Evolutionary conservation across 2,113 vertebrate genomes (phyloP).

Genomic region (Nyctibius bracteatus): DNA sequence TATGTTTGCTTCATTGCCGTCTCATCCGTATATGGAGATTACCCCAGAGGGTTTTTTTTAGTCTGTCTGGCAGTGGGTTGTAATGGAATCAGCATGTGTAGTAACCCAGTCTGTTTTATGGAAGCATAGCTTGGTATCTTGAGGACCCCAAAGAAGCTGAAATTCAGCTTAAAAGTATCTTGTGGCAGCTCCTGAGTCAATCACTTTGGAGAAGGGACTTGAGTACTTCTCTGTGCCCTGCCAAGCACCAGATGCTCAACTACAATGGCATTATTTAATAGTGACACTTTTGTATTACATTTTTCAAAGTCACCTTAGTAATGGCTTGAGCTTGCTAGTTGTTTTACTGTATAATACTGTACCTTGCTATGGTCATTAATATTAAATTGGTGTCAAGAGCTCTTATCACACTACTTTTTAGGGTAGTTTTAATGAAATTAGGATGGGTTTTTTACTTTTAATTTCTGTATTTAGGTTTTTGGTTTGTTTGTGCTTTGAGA

Average conservation of each 20-base stretch:
- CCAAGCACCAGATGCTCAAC: background rate
- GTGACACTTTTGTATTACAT: conserved; percentile 23
- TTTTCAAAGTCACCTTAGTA: conserved; percentile 8
- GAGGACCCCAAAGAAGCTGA: conserved; percentile 7
- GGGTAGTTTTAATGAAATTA: conserved; percentile 36
- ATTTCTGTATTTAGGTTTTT: conserved; percentile 43
- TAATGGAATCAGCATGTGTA: conserved; percentile 16
- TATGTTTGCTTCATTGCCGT: background rate
- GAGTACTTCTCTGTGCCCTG: background rate
- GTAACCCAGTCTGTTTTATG: conserved; percentile 6
- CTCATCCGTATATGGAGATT: conserved; percentile 6
- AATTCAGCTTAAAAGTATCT: background rate
- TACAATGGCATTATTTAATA: background rate
- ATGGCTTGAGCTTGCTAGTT: conserved; percentile 41
- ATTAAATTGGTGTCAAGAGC: conserved; percentile 14
- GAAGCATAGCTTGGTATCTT: background rate
- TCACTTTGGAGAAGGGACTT: background rate
- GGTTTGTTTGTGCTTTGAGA: conserved; percentile 66
- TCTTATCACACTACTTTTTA: conserved; percentile 24
- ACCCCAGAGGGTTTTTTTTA: conserved; percentile 25
- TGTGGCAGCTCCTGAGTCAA: background rate
- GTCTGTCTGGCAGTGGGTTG: conserved; percentile 8
- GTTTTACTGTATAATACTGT: conserved; percentile 8
- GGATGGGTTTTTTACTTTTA: conserved; percentile 18
- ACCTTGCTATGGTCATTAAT: conserved; percentile 50